Percentiles rank a stretch among this genome's conserved stretches.
These are phyloP conservation scores for Eurytoma adleriae DNA, from an alignment of 2,888 invertebrate genomes.

Conservation along the genomic window DNA sequence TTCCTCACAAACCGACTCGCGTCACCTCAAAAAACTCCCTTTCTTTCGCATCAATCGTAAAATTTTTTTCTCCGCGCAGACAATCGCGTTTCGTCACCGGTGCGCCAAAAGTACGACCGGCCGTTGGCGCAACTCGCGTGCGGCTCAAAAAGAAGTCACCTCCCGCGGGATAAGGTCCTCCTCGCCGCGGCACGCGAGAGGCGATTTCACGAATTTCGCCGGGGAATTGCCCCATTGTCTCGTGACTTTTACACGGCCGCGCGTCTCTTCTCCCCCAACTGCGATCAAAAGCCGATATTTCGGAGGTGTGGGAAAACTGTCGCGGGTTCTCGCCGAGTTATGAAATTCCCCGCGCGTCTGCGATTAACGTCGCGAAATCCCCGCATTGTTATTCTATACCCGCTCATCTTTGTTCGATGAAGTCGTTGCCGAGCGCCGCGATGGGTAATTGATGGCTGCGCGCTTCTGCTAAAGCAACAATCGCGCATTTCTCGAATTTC, in stretches of 20 bases:
- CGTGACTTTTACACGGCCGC: conserved; percentile 47
- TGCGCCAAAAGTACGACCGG: background rate
- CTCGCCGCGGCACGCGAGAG: conserved; percentile 9
- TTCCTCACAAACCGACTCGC: background rate
- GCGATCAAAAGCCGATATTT: no score
- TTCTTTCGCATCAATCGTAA: background rate
- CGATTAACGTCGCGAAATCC: background rate
- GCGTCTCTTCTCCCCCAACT: background rate
- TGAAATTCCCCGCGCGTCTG: background rate
- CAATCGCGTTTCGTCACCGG: background rate
- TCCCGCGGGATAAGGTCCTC: background rate
- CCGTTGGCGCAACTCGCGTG: conserved; percentile 16
- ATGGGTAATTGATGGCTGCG: no score
- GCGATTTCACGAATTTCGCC: conserved; percentile 53
- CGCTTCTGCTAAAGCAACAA: no score
- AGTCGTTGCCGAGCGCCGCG: no score
- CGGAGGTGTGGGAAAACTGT: no score
- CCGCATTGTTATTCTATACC: background rate
- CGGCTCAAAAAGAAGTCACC: background rate
- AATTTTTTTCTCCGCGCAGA: background rate
- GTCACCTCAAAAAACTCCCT: background rate
- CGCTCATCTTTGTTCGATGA: background rate
- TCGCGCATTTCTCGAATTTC: no score
- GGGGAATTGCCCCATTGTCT: conserved; percentile 51
- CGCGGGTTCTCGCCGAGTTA: no score